Base-by-base conservation (phyloP, 2,888 invertebrate genomes). In the Parnassius orleans region DNA sequence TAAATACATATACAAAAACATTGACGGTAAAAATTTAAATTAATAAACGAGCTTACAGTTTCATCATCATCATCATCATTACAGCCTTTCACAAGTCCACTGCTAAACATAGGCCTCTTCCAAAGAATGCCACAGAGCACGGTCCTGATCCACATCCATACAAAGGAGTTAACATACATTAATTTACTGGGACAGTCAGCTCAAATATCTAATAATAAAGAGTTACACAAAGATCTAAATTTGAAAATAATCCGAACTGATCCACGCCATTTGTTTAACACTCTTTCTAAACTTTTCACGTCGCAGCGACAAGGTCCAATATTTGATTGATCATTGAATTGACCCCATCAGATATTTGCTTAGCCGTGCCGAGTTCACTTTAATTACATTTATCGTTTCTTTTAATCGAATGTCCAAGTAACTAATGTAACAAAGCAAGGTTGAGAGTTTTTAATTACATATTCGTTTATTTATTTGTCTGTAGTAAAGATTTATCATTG, bases 281-380 rank as follows among this genome's bases (percentile, higher is more conserved):
- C 68, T 69, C 68, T 73, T 69, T 70, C 65, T 61, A 68, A 72
- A 74, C 65, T 65, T 62, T 64, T 68, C 65, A 50, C 43, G 53
- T 43, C 59, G 63, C 69, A 60, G 63, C 64, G 66, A 71, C 84
- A 85, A 86, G 87, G 85, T 71, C 74, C 65, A 42, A 46, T 47
- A 47, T 46, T 68, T 84, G 87, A 87, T 86, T 87, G 84, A 87
- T 87, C 69, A 79, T 70, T 68, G 66, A 69, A 76, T 78, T 85
- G 86, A 84, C 86, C 87, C 83, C 72, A 73, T 73, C 74, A 71
- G 76, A 79, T 79, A 80, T 79, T 85, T 81, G 81, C 81, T 79
- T 78, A 76, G 74, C 71, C 69, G 72, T 75, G 80, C 81, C 84
- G 83, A 84, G 82, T 82, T 79, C 79, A 81, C 75, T 79, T 79